Conservation (phyloP, 2,888 invertebrate species). For the Celastrina argiolus region DNA sequence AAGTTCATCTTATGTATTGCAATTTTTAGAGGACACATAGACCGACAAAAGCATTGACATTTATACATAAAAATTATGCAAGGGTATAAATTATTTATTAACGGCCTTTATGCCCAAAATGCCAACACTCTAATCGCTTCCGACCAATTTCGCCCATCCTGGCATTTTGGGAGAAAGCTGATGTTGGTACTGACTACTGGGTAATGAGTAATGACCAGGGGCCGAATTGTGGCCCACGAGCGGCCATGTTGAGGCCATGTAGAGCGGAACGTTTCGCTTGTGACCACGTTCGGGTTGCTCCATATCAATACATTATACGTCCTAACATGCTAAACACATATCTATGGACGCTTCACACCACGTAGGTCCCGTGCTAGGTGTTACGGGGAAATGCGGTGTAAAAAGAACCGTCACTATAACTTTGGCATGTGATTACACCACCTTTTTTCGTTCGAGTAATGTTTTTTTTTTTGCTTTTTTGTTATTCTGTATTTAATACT, state of each 20-base stretch:
- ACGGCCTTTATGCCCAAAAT: background rate
- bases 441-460: no score
- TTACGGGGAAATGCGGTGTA: no score
- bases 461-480: no score
- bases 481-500: no score
- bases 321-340: background rate
- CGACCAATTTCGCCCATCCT: background rate
- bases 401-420: no score
- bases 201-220: background rate
- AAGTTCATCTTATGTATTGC: no score
- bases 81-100: background rate
- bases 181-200: no score
- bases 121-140: background rate
- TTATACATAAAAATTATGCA: background rate
- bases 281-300: background rate
- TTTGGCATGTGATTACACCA: no score
- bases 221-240: background rate
- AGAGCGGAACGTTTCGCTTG: constrained; percentile 1
- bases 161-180: constrained; percentile 5
- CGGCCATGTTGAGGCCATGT: background rate
- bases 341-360: no score
- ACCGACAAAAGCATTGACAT: background rate
- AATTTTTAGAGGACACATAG: no score
- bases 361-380: no score
- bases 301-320: background rate